Evolutionary conservation across 2,113 vertebrate genomes (phyloP).

Genomic region (Pangasianodon hypophthalmus): DNA sequence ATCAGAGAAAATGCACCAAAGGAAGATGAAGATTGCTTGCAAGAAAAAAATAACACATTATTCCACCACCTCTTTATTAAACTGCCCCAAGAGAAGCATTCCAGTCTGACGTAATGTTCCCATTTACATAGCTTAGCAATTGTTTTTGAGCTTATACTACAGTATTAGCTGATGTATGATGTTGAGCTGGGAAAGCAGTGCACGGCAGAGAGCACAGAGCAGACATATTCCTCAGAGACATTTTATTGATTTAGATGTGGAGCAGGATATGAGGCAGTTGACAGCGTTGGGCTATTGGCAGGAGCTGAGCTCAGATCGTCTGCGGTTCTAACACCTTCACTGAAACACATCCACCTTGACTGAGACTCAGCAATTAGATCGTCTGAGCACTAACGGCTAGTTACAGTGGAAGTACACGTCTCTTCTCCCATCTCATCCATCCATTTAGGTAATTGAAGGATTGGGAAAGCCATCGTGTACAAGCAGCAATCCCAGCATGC

Average conservation of each 20-base stretch:
- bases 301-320: slow-evolving; percentile 58
- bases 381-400: slow-evolving; percentile 60
- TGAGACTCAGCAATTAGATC: slow-evolving; percentile 68
- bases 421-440: slow-evolving; percentile 52
- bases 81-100: slow-evolving; percentile 40
- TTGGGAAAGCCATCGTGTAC: slow-evolving; percentile 58
- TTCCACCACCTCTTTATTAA: slow-evolving; percentile 28
- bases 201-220: slow-evolving; percentile 8
- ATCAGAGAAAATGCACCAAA: slow-evolving; percentile 19
- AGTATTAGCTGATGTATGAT: slow-evolving; percentile 37
- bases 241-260: slow-evolving; percentile 36
- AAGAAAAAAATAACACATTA: slow-evolving; percentile 21
- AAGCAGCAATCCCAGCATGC: slow-evolving; percentile 65
- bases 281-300: slow-evolving; percentile 55
- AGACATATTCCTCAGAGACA: slow-evolving; percentile 25
- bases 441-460: slow-evolving; percentile 73
- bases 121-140: slow-evolving; percentile 27
- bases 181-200: slow-evolving; percentile 31
- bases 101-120: slow-evolving; percentile 15
- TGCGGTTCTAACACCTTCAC: slow-evolving; percentile 60
- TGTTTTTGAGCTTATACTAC: slow-evolving; percentile 23
- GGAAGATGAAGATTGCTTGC: slow-evolving; percentile 45
- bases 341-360: slow-evolving; percentile 63
- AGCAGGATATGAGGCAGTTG: slow-evolving; percentile 34
- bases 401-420: slow-evolving; percentile 49